Evolutionary conservation across 2,113 vertebrate species (phyloP).

Genomic region (Egretta garzetta): DNA sequence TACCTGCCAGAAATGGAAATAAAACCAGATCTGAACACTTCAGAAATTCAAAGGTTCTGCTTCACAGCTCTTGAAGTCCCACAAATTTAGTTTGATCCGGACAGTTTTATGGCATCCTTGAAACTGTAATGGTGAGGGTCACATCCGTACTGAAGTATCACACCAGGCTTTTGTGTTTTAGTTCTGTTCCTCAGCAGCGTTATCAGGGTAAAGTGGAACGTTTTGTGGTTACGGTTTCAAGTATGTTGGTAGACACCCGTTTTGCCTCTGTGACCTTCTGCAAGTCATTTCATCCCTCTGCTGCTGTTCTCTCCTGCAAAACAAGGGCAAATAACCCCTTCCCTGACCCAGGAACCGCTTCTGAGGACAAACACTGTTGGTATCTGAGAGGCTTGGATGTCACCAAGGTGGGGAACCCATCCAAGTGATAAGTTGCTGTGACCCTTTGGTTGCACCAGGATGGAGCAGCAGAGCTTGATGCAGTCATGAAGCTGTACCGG

Average conservation of each 20-base stretch:
- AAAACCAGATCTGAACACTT: not conserved
- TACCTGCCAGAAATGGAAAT: not conserved
- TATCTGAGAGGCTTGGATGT: not conserved
- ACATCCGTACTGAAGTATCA: not conserved
- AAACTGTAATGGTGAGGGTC: not conserved
- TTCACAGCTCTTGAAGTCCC: not conserved
- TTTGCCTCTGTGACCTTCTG: not conserved
- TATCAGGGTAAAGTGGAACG: not conserved
- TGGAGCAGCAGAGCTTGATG: not conserved
- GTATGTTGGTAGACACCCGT: not conserved
- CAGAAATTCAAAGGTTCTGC: not conserved
- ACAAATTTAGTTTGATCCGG: not conserved
- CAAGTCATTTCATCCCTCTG: not conserved
- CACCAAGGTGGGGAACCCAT: fast-evolving
- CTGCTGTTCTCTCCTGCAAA: not conserved
- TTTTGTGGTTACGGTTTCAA: not conserved
- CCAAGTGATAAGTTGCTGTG: not conserved
- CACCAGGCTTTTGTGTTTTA: not conserved
- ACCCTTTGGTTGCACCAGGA: not conserved
- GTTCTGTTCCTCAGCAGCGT: not conserved
- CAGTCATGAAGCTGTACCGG: fast-evolving
- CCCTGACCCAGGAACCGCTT: not conserved
- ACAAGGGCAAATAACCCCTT: not conserved
- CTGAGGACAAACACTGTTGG: not conserved
- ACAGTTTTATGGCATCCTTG: not conserved